A percentile compares a stretch with the other conserved stretches of the same genome.
Evolutionary conservation across 1,140 invertebrate genomes (phyloP).

Genomic region (Plectrocnemia conspersa): DNA sequence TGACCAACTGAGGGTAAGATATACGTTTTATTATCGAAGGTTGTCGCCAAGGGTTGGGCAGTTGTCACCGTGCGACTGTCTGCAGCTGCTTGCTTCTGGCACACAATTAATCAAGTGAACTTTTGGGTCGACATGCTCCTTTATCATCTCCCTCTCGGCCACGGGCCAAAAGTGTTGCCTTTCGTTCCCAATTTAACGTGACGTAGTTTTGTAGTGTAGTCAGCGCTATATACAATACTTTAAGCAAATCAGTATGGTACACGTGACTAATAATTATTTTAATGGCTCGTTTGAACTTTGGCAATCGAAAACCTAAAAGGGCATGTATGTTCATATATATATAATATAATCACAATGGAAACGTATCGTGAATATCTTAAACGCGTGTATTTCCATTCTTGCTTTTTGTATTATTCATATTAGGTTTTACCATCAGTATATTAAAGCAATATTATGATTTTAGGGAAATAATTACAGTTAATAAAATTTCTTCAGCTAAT

Average conservation of each 20-base stretch:
- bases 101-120: conserved; percentile 11
- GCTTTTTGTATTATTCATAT: too few relatives aligned
- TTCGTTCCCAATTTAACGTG: conserved; percentile 4
- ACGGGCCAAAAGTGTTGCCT: conserved; percentile 10
- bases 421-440: too few relatives aligned
- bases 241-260: too few relatives aligned
- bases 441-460: too few relatives aligned
- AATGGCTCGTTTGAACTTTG: background rate
- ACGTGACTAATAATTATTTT: too few relatives aligned
- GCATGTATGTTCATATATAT: background rate
- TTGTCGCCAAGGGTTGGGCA: background rate
- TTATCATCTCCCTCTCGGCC: conserved; percentile 6
- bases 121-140: conserved; percentile 13
- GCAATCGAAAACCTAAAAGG: background rate
- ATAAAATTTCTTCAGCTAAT: too few relatives aligned
- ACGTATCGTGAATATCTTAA: background rate
- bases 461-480: too few relatives aligned
- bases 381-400: too few relatives aligned
- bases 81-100: conserved; percentile 16
- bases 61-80: background rate
- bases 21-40: too few relatives aligned
- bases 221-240: background rate
- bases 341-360: background rate
- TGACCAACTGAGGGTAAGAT: too few relatives aligned
- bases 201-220: background rate